phyloP scores from a whole-genome alignment of 2,113 vertebrate species.

The Thunnus maccoyii region DNA sequence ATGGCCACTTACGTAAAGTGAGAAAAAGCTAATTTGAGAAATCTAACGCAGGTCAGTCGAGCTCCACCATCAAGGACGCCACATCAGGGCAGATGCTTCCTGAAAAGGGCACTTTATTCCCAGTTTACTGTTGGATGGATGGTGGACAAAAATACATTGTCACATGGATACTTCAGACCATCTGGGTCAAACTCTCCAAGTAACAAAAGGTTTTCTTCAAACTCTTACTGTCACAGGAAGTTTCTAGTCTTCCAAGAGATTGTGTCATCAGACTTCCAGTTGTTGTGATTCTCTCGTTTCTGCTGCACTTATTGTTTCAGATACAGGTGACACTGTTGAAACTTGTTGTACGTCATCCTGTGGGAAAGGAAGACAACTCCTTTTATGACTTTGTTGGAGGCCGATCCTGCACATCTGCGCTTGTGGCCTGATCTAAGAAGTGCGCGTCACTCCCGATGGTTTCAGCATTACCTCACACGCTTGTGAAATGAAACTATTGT shows the following conservation, averaged over 20 bases:
- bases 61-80: background rate
- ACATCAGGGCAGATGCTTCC: conserved; percentile 15
- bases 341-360: conserved; percentile 2
- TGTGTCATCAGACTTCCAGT: background rate
- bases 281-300: background rate
- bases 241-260: conserved; percentile 3
- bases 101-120: background rate
- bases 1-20: background rate
- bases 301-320: conserved; percentile 7
- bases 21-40: background rate
- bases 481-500: background rate
- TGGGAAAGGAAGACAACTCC: conserved; percentile 31
- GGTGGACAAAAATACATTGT: conserved; percentile 9
- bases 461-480: conserved; percentile 35
- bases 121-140: background rate
- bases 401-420: conserved; percentile 20
- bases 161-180: background rate
- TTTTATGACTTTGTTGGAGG: conserved; percentile 25
- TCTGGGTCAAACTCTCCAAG: background rate
- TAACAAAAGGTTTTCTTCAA: background rate
- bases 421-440: conserved; percentile 28
- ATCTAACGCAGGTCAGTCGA: background rate
- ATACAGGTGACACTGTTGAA: conserved; percentile 23
- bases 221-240: background rate
- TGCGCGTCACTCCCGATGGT: background rate